phyloP scores from a whole-genome alignment of 1,140 invertebrate genomes.

The Heterodera carotae region DNA sequence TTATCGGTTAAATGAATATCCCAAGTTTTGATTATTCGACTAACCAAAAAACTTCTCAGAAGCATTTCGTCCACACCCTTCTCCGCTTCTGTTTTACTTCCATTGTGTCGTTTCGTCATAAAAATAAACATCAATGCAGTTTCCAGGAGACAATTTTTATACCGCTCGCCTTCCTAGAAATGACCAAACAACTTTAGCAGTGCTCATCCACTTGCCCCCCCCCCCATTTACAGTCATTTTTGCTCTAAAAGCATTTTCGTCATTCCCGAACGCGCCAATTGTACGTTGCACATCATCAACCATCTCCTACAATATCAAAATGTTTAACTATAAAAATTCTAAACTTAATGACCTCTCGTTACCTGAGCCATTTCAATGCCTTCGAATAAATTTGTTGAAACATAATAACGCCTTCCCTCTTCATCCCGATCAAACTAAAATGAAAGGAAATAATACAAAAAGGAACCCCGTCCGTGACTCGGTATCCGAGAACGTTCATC shows the following conservation, averaged over 20 bases:
- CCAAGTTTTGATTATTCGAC: neutral
- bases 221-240: neutral
- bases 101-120: conserved; percentile 14
- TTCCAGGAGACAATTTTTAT: conserved; percentile 7
- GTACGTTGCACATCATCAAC: neutral
- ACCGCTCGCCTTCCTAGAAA: conserved; percentile 9
- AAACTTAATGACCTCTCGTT: too few species aligned
- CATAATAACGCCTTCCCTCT: neutral
- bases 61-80: conserved; percentile 17
- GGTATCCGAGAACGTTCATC: conserved; percentile 16
- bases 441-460: neutral
- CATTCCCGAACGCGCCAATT: neutral
- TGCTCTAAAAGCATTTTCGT: neutral
- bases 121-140: conserved; percentile 22
- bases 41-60: conserved; percentile 23
- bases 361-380: neutral
- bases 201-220: neutral
- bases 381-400: neutral
- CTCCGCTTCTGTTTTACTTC: neutral
- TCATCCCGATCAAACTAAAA: neutral
- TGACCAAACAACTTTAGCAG: neutral
- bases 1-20: too few species aligned
- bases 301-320: too few species aligned
- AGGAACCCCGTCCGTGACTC: neutral
- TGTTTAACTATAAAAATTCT: too few species aligned